Evolutionary conservation across 2,888 invertebrate species (phyloP).

Genomic region (Cephalotes varians): DNA sequence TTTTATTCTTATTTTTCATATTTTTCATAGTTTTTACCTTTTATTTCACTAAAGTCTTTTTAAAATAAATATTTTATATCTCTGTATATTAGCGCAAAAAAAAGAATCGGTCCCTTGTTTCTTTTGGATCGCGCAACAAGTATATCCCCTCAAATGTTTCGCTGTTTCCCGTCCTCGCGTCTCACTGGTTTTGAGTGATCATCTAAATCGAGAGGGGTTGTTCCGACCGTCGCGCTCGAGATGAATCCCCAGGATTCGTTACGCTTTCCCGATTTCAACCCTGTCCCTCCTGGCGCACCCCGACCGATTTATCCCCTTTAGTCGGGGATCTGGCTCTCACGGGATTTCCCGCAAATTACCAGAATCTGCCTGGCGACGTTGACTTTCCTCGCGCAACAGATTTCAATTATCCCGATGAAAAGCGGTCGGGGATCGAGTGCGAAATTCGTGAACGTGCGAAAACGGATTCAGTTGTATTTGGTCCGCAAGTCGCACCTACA

Average conservation of each 20-base stretch:
- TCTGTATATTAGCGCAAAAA: background rate
- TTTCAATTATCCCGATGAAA: conserved; percentile 57
- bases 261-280: conserved; percentile 55
- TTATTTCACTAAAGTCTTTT: background rate
- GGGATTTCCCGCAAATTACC: conserved; percentile 40
- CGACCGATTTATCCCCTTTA: conserved; percentile 45
- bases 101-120: background rate
- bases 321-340: conserved; percentile 14
- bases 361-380: conserved; percentile 31
- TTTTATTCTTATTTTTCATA: too few relatives aligned
- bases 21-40: background rate
- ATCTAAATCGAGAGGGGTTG: conserved; percentile 31
- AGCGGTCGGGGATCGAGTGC: conserved; percentile 32
- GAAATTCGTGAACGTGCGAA: conserved; percentile 27
- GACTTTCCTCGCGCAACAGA: conserved; percentile 52
- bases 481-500: background rate
- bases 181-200: conserved; percentile 49
- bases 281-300: background rate
- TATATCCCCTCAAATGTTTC: background rate
- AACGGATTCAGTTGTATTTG: conserved; percentile 21
- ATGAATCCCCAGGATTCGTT: conserved; percentile 56
- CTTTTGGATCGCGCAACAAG: conserved; percentile 8
- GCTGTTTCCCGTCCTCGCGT: conserved; percentile 1
- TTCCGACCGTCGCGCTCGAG: conserved; percentile 23
- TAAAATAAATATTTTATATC: background rate